Conservation (phyloP, 2,888 invertebrate species). For the Parnassius smintheus region DNA sequence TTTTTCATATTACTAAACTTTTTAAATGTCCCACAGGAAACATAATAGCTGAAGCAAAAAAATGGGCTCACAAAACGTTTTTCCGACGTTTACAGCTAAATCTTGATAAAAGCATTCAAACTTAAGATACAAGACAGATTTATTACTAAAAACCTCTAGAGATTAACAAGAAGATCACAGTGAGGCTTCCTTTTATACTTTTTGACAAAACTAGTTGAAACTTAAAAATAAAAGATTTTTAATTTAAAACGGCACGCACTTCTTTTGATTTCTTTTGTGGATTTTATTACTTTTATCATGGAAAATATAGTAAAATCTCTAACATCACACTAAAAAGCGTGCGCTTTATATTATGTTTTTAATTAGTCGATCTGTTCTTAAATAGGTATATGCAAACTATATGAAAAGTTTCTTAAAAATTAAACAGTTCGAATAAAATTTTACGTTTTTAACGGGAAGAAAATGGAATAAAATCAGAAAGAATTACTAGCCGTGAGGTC, state of each 20-base stretch:
- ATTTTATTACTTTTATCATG: too few species aligned
- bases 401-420: neutral
- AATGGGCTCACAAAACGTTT: neutral
- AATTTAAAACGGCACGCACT: too few species aligned
- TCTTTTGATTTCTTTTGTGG: too few species aligned
- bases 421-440: neutral
- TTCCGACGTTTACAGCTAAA: slow-evolving; percentile 35
- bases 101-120: slow-evolving; percentile 64
- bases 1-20: neutral
- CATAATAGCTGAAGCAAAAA: neutral
- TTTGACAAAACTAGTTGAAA: too few species aligned
- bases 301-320: too few species aligned
- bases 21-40: neutral
- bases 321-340: too few species aligned
- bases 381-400: neutral
- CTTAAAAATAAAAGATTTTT: too few species aligned
- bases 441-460: neutral
- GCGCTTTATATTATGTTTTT: neutral
- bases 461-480: neutral
- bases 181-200: neutral
- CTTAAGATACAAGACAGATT: slow-evolving; percentile 63
- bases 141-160: slow-evolving; percentile 61
- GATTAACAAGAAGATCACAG: slow-evolving; percentile 32
- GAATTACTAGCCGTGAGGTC: neutral
- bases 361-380: neutral